Evolutionary conservation across 2,888 invertebrate genomes (phyloP), one percentile per base, ranked within the genome.

Genomic region (Bembecia ichneumoniformis): DNA sequence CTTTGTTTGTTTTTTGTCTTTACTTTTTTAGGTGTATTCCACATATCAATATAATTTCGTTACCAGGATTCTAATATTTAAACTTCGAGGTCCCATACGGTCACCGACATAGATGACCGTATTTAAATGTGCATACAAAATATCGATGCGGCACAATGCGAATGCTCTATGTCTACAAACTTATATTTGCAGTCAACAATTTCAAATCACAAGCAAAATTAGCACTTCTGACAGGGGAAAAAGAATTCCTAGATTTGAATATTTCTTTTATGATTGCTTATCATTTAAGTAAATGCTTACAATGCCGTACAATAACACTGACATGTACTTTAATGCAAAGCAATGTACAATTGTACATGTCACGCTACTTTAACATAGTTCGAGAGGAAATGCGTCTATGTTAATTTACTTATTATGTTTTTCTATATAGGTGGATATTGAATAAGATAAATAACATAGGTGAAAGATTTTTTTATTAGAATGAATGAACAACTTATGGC

Each of bases 111-210:
- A 78, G 73, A 79, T 82, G 82, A 80, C 74, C 79, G 77, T 77
- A 81, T 84, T 84, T 82, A 80, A 83, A 83, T 82, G 82, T 82
- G 80, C 83, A 82, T 82, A 78, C 77, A 77, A 80, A 82, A 82
- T 79, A 83, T 82, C 80, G 74, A 80, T 76, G 74, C 74, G 58
- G 63, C 68, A 80, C 77, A 82, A 82, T 75, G 71, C 72, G 73
- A 77, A 79, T 74, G 71, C 72, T 68, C 70, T 76, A 72, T 66
- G 59, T 58, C 52, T 52, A 63, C 71, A 59, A 73, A 64, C 17
- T 50, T 58, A 53, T 48, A 46, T 51, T 54, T 61, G 53, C 59
- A 49, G 28, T n/a, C 45, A 36, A 50, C 51, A 60, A 58, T 50
- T 35, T 40, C 35, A 49, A 13, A 2, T 0, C 35, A 1, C 57